A percentile compares a stretch with the other conserved stretches of the same genome.
phyloP scores from a whole-genome alignment of 64 coral and sea anemone species.

The Montipora foliosa region DNA sequence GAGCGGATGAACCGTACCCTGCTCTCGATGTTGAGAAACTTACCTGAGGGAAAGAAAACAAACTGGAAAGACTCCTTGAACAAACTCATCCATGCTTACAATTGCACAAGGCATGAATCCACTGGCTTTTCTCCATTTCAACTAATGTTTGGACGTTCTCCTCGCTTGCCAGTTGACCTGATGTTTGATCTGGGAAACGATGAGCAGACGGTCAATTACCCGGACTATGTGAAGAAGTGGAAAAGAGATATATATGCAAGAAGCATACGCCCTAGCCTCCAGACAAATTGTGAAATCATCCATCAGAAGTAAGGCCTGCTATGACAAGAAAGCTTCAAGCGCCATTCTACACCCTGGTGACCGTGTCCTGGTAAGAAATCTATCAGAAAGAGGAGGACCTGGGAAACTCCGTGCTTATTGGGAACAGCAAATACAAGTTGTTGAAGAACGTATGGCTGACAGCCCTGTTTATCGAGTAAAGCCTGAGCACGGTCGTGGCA shows the following conservation, averaged over 20 bases:
- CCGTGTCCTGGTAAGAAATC: not conserved
- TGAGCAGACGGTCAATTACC: not conserved
- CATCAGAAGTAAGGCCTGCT: not conserved
- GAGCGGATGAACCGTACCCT: too few relatives aligned
- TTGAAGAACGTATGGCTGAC: slow-evolving; percentile 28
- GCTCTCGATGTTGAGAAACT: too few relatives aligned
- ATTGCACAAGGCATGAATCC: too few relatives aligned
- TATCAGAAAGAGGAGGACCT: not conserved
- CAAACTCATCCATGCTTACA: too few relatives aligned
- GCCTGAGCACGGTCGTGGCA: slow-evolving; percentile 43
- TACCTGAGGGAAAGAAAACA: too few relatives aligned
- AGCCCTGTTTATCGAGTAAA: slow-evolving; percentile 62
- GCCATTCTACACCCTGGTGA: not conserved
- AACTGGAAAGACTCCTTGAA: too few relatives aligned
- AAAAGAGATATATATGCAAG: not conserved
- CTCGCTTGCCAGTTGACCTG: not conserved
- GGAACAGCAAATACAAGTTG: slow-evolving; percentile 68
- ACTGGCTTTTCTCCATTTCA: too few relatives aligned
- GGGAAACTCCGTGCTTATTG: slow-evolving; percentile 54
- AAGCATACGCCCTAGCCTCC: not conserved
- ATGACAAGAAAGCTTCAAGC: not conserved
- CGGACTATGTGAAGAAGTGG: too few relatives aligned
- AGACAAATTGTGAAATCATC: slow-evolving; percentile 1
- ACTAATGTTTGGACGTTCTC: too few relatives aligned
- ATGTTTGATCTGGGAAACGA: not conserved